phyloP scores from a whole-genome alignment of 2,113 vertebrate genomes.

The Solea senegalensis region DNA sequence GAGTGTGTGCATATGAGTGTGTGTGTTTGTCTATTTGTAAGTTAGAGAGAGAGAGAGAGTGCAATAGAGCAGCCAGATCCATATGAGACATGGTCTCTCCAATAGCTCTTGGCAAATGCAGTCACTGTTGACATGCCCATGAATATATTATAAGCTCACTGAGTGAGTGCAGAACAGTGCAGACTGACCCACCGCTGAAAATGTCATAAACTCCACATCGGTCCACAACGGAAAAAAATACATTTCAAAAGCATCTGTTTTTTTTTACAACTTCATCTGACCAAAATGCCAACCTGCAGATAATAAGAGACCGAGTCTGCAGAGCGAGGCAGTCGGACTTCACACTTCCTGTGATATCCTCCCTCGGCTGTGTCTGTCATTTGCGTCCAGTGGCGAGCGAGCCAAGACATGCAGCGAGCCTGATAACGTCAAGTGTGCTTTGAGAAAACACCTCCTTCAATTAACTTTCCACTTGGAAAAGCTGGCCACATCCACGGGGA shows the following conservation, averaged over 20 bases:
- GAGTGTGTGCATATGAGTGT: slow-evolving; percentile 10
- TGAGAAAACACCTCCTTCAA: slow-evolving; percentile 46
- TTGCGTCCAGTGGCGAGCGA: neutral
- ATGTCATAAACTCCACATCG: neutral
- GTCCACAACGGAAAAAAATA: neutral
- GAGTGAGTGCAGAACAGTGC: slow-evolving; percentile 8
- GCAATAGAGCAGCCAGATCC: slow-evolving; percentile 33
- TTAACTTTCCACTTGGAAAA: slow-evolving; percentile 59
- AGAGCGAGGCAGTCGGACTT: neutral
- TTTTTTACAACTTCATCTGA: neutral
- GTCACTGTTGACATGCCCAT: slow-evolving; percentile 49
- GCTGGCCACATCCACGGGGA: slow-evolving; percentile 38
- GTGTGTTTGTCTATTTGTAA: slow-evolving; percentile 29
- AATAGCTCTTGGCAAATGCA: slow-evolving; percentile 42
- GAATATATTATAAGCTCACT: slow-evolving; percentile 48
- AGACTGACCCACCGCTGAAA: neutral
- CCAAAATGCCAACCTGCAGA: neutral
- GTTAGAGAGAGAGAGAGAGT: slow-evolving; percentile 26
- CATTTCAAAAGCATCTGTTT: neutral
- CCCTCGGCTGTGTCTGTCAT: neutral
- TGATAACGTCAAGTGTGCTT: slow-evolving; percentile 20
- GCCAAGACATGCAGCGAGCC: neutral
- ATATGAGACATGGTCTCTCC: slow-evolving; percentile 25
- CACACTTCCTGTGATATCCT: neutral
- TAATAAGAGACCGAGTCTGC: neutral